Base-by-base conservation (phyloP, 2,113 vertebrate species). In the Neoarius graeffei region DNA sequence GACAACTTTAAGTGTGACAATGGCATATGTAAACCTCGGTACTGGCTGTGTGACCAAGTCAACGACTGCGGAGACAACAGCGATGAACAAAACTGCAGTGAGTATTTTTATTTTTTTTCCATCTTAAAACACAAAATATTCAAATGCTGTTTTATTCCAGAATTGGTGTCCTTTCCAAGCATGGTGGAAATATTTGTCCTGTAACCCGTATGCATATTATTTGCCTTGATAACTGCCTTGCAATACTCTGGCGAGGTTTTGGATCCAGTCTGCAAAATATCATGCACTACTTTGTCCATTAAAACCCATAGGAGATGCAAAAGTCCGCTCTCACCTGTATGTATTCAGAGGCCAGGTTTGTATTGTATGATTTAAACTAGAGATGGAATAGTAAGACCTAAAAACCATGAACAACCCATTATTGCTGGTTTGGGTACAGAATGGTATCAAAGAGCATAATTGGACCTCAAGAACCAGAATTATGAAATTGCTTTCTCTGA, bases 61-160 rank as follows among this genome's bases (percentile, higher is more conserved):
- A 94, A 96, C 3, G 96, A 96, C 93, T 96, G 96, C 1, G 95
- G 95, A 0, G 96, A 96, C 56, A 62, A 89, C 66, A 96, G 95
- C 71, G 96, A 96, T 60, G 96, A 96, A 91, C 54, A 91, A 62
- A 19, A 67, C 6, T 96, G 96, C 88, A 88, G 95, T 95, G 89
- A 95, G 94, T 91, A 64, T 66, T n/a, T 25, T 20, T 10, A 35
- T 35, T 35, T 42, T 35, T 42, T 23, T 27, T 20, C 20, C 2
- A 35, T 42, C 23, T 59, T 50, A 17, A 27, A 20, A 1, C 30
- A 7, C 9, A 23, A 48, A 30, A 14, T 69, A 17, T 30, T 3
- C 25, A 3, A n/a, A 14, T 67, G 27, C 25, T 30, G n/a, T n/a
- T 66, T n/a, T 66, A 13, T 67, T 13, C 25, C 15, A 42, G 0